Percentiles rank a stretch among this genome's conserved stretches.
Conservation (phyloP, 2,113 vertebrate genomes). For the Hydrolagus affinis region DNA sequence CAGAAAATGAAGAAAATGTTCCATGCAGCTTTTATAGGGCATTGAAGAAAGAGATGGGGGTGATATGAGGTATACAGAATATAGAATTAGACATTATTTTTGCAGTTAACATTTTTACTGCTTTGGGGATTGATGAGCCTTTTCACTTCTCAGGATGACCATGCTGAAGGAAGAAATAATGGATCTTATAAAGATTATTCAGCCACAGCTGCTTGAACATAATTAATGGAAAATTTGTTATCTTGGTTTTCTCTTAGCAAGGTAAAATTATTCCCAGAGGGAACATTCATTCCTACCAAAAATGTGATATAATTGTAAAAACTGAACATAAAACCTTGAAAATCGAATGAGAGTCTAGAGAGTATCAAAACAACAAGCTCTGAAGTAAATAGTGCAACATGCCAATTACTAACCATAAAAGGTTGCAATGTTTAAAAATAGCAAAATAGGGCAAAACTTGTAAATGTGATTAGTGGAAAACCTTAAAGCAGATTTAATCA, state of each 20-base stretch:
- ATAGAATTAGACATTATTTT: neutral
- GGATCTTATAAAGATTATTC: slow-evolving; percentile 1
- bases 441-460: too few relatives aligned
- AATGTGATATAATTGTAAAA: slow-evolving; percentile 18
- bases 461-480: too few relatives aligned
- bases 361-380: neutral
- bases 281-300: neutral
- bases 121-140: slow-evolving; percentile 2
- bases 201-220: slow-evolving; percentile 25
- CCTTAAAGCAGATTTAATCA: too few relatives aligned
- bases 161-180: neutral
- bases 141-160: neutral
- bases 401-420: neutral
- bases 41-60: neutral
- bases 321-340: neutral
- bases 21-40: neutral
- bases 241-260: slow-evolving; percentile 14
- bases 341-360: neutral
- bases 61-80: neutral
- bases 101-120: slow-evolving; percentile 12
- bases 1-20: neutral
- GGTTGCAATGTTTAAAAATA: neutral
- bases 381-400: neutral
- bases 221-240: slow-evolving; percentile 27
- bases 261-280: slow-evolving; percentile 28